Percentiles rank a stretch among this genome's conserved stretches.
Evolutionary conservation across 2,797 vertebrate genomes (phyloP).

Genomic region (Myotis myotis): DNA sequence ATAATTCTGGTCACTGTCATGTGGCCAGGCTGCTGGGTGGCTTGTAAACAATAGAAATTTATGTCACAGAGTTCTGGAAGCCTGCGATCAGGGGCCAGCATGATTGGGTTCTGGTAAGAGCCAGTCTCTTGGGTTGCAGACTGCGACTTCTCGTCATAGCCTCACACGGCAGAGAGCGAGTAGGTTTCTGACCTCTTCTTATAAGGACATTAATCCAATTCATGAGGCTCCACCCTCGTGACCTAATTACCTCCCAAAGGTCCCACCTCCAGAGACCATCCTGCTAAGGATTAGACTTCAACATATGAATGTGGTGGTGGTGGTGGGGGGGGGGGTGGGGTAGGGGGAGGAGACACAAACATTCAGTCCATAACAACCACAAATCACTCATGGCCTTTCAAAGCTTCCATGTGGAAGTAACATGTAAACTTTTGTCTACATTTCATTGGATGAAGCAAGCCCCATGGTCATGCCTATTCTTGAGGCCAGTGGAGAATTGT

Average conservation of each 20-base stretch:
- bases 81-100: background rate
- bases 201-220: background rate
- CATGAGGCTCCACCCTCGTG: background rate
- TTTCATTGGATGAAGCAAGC: background rate
- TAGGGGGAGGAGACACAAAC: no score
- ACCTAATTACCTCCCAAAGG: background rate
- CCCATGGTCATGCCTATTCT: background rate
- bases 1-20: no score
- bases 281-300: background rate
- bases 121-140: background rate
- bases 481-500: rapidly evolving
- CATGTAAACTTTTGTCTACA: background rate
- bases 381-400: rapidly evolving
- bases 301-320: background rate
- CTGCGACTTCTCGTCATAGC: background rate
- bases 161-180: background rate
- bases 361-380: background rate
- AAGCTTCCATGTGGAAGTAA: background rate
- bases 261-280: no score
- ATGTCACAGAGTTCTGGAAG: background rate
- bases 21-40: background rate
- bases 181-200: background rate
- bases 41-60: background rate
- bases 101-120: background rate
- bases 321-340: no score